Evolutionary conservation across 2,888 invertebrate genomes (phyloP).

Genomic region (Hirtodrosophila alboralis): DNA sequence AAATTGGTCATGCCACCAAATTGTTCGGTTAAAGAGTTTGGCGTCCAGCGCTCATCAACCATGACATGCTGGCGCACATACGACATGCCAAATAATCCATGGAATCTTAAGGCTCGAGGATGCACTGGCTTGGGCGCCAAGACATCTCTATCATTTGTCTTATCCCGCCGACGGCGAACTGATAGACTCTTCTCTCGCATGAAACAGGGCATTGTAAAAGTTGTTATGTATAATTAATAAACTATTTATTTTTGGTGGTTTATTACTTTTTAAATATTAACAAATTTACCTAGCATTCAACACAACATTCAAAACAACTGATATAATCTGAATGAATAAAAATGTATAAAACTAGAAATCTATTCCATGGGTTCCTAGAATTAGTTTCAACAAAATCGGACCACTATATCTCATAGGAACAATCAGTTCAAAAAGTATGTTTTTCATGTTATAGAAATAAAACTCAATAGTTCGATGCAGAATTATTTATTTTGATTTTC

Average conservation of each 20-base stretch:
- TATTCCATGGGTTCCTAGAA: slow-evolving; percentile 6
- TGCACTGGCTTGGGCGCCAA: slow-evolving; percentile 78
- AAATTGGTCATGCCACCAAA: slow-evolving; percentile 80
- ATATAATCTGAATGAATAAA: slow-evolving; percentile 3
- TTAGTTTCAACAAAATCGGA: no score
- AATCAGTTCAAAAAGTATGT: no score
- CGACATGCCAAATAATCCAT: slow-evolving; percentile 82
- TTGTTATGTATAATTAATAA: not conserved
- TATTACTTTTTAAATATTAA: not conserved
- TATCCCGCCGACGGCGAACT: slow-evolving; percentile 25
- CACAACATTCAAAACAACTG: not conserved
- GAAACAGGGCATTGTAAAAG: slow-evolving; percentile 60
- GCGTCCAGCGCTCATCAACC: slow-evolving; percentile 81
- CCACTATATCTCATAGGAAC: no score
- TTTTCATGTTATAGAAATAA: no score
- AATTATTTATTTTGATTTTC: no score
- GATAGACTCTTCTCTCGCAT: slow-evolving; percentile 52
- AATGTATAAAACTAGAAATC: not conserved
- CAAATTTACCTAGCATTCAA: not conserved
- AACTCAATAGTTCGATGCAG: no score
- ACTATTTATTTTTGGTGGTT: not conserved
- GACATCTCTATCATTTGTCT: slow-evolving; percentile 45
- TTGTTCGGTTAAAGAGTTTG: slow-evolving; percentile 76
- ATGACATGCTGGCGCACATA: slow-evolving; percentile 81
- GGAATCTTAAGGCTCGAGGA: slow-evolving; percentile 74